phyloP scores from a whole-genome alignment of 2,113 vertebrate species.

The Pithys albifrons region DNA sequence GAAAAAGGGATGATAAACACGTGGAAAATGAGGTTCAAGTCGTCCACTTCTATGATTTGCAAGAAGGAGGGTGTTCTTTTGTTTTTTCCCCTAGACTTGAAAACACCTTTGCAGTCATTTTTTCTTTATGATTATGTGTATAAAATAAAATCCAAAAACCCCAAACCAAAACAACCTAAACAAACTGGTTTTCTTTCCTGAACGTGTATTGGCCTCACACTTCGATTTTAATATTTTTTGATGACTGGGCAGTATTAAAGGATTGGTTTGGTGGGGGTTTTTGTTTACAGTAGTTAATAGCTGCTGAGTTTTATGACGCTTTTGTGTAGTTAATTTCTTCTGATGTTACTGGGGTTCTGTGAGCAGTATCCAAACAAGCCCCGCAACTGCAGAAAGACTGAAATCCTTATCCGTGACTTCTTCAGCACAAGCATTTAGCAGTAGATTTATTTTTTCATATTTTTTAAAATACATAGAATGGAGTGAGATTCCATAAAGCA shows the following conservation, averaged over 20 bases:
- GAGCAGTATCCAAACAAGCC: background rate
- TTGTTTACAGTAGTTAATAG: background rate
- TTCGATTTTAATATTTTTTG: background rate
- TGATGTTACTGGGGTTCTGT: background rate
- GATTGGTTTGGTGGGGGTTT: background rate
- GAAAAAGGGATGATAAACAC: background rate
- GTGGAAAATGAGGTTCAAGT: background rate
- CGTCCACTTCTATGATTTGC: background rate
- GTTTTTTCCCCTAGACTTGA: background rate
- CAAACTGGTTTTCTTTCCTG: background rate
- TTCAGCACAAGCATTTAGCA: background rate
- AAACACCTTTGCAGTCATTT: background rate
- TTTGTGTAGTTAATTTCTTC: background rate
- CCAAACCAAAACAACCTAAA: background rate
- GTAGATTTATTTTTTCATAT: background rate
- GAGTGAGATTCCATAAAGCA: background rate
- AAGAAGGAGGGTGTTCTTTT: background rate
- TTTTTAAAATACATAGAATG: background rate
- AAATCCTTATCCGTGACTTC: background rate
- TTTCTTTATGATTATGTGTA: background rate
- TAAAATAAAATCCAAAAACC: background rate
- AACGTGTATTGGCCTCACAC: rapidly evolving
- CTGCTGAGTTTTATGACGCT: background rate
- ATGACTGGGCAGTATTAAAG: background rate
- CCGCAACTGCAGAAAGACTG: background rate